Percentiles rank a stretch among this genome's conserved stretches.
phyloP scores from a whole-genome alignment of 2,888 invertebrate species.

The Druceiella hillmani region DNA sequence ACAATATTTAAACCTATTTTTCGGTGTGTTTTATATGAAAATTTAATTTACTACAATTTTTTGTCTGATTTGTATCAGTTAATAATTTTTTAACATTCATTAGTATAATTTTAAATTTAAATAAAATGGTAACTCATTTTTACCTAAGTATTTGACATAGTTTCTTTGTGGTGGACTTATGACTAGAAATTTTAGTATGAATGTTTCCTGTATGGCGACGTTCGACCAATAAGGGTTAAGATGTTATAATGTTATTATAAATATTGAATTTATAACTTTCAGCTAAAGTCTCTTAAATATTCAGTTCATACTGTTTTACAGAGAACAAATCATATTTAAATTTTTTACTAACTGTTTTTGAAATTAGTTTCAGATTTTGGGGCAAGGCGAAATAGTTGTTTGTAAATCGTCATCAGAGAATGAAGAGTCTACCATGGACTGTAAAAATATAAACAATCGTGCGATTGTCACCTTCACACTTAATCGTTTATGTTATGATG shows the following conservation, averaged over 20 bases:
- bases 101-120: no score
- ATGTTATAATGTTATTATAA: no score
- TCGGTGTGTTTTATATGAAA: neutral
- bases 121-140: no score
- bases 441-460: slow-evolving; percentile 43
- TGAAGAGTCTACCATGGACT: slow-evolving; percentile 40
- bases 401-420: slow-evolving; percentile 51
- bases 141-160: no score
- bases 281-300: no score
- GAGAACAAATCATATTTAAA: no score
- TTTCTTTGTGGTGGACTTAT: no score
- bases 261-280: no score
- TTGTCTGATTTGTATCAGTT: neutral
- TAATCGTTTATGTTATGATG: slow-evolving; percentile 41
- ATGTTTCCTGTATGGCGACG: no score
- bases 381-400: slow-evolving; percentile 50
- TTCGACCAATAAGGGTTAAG: no score
- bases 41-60: neutral
- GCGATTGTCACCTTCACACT: slow-evolving; percentile 44
- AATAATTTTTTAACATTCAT: neutral
- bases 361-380: slow-evolving; percentile 47
- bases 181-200: no score
- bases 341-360: neutral
- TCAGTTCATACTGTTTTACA: no score
- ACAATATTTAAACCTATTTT: neutral